Base-by-base conservation (phyloP, 2,888 invertebrate species). In the Belgica antarctica region DNA sequence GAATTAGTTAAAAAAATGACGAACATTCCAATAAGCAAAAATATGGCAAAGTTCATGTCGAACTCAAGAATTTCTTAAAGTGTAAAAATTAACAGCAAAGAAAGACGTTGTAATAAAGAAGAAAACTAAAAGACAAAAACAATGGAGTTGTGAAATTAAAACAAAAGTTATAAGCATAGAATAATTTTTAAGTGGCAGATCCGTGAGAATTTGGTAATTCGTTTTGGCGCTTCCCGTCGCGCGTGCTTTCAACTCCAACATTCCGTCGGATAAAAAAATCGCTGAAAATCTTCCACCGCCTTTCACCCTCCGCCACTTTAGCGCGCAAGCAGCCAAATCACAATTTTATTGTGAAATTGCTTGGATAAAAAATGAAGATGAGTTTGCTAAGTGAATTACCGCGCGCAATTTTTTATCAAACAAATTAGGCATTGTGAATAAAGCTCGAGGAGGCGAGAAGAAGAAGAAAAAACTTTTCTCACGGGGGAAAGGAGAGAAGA, bases 381-480 rank as follows among this genome's bases (percentile, higher is more conserved):
- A 47, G 47, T 15, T 47, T 47, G 47, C 47, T 7, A 36, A 36
- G 34, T 34, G 8, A 1, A 62, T 31, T 62, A 17, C 22, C 62
- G 62, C 25, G 15, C 12, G 34, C 25, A 61, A 25, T 61, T 34
- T 34, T 4, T 62, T 62, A 15, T 47, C n/a, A 47, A 15, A 15
- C 5, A 47, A 34, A 34, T 10, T 3, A 12, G 27, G 12, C 25
- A 24, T 61, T 12, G n/a, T 28, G 22, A 25, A 25, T 27, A 12
- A 4, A 61, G 7, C 25, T 28, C 8, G 10, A 22, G n/a, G 19
- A 7, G 15, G 34, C 5, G 15, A 15, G 8, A 62, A 34, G 31
- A 36, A 62, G 62, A 62, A 19, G 31, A 62, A 62, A 62, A 8
- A 34, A 62, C 62, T 28, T 62, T n/a, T n/a, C n/a, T n/a, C n/a